phyloP scores from a whole-genome alignment of 1,140 invertebrate genomes.

The Probaryconus sp. region DNA sequence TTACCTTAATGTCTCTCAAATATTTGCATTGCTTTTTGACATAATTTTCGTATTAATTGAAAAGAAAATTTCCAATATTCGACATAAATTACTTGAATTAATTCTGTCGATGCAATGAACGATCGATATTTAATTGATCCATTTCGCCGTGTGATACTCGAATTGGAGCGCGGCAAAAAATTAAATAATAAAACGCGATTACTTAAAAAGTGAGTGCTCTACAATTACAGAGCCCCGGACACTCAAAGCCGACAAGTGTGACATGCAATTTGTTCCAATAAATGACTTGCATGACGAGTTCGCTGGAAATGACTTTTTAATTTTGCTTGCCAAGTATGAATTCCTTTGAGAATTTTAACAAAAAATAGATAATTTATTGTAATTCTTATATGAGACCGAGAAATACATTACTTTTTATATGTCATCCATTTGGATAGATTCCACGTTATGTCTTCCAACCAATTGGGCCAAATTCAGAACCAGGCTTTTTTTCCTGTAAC shows the following conservation, averaged over 20 bases:
- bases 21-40: no score
- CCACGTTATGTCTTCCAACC: conserved; percentile 42
- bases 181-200: conserved; percentile 18
- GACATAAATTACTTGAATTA: no score
- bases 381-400: no score
- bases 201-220: conserved; percentile 31
- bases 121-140: no score
- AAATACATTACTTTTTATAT: conserved; percentile 23
- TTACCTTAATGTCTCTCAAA: no score
- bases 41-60: no score
- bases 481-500: conserved; percentile 60
- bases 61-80: no score
- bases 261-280: conserved; percentile 38
- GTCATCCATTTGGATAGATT: conserved; percentile 20
- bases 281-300: conserved; percentile 22
- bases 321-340: conserved; percentile 1
- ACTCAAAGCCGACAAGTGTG: not conserved
- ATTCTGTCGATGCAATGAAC: no score
- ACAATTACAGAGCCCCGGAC: conserved; percentile 21
- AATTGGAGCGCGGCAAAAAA: conserved; percentile 24
- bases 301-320: conserved; percentile 23
- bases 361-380: not conserved
- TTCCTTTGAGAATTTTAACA: no score
- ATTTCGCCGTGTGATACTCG: conserved; percentile 1
- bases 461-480: conserved; percentile 50